Conservation (phyloP, 30 jellyfish, hydroid and myxozoan species). For the Aurelia sp. region DNA sequence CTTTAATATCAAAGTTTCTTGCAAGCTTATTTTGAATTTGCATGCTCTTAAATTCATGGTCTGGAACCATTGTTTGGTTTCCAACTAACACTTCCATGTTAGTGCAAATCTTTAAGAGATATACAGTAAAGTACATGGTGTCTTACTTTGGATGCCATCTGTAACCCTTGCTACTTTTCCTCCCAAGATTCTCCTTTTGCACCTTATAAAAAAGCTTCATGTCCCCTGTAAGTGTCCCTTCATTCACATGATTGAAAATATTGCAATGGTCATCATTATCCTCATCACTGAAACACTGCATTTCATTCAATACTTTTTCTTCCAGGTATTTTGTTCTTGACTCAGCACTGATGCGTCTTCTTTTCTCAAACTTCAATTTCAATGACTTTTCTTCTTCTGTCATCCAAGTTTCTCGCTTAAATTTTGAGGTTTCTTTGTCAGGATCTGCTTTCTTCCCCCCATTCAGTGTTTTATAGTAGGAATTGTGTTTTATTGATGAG, state of each 20-base stretch:
- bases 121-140: neutral
- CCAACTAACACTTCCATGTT: no score
- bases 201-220: neutral
- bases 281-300: no score
- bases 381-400: neutral
- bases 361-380: neutral
- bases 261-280: no score
- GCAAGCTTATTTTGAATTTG: no score
- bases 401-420: neutral
- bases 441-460: neutral
- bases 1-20: no score
- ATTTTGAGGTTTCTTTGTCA: neutral
- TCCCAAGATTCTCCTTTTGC: slow-evolving; percentile 21
- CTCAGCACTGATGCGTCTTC: no score
- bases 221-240: neutral
- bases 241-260: neutral
- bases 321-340: no score
- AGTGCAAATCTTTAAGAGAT: no score
- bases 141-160: slow-evolving; percentile 16
- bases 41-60: no score
- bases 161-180: neutral
- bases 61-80: no score
- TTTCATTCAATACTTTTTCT: no score
- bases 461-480: neutral
- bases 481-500: no score